Base-by-base conservation (phyloP, 2,888 invertebrate species). In the Hydropsyche betteni region DNA sequence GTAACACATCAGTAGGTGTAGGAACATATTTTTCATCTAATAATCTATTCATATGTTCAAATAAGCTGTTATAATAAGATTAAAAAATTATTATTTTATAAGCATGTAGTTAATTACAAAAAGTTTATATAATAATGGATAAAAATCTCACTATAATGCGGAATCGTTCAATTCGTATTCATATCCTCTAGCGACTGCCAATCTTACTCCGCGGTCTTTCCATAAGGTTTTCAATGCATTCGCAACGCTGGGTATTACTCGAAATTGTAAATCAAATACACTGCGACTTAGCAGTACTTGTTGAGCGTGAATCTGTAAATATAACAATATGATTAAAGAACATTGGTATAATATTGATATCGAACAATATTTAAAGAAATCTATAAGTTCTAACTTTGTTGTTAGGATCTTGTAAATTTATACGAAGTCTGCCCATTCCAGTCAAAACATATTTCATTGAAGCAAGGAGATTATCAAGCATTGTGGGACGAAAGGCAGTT, bases 161-260 rank as follows among this genome's bases (percentile, higher is more conserved):
- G 90, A 91, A 83, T 91, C 91, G 81, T 91, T 91, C 44, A 91
- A 84, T 81, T 91, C 90, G 81, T 90, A 91, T 81, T 91, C 91
- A 81, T 90, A 91, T 52, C 91, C 91, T 80, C 90, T 83, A n/a
- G 90, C 88, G 1, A 91, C 90, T 33, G 90, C 90, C 61, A 89
- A 82, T 55, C 90, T 83, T 7, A 91, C 89, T 6, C 91, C 91
- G 78, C 89, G 84, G 83, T 91, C 91, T 75, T 89, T 87, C 91
- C 91, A 91, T 12, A 91, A 83, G 14, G 87, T 86, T 81, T 88
- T 88, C 36, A 91, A 82, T 0, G 88, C 87, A 71, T 84, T 84
- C 10, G 87, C 85, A 78, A 90, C 87, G 77, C 85, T 84, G 7
- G 88, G 87, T 61, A 88, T 82, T n/a, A 89, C 86, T 6, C 83